A percentile compares a stretch with the other conserved stretches of the same genome.
Conservation (phyloP, 2,888 invertebrate genomes). For the Cephus pygmeus region DNA sequence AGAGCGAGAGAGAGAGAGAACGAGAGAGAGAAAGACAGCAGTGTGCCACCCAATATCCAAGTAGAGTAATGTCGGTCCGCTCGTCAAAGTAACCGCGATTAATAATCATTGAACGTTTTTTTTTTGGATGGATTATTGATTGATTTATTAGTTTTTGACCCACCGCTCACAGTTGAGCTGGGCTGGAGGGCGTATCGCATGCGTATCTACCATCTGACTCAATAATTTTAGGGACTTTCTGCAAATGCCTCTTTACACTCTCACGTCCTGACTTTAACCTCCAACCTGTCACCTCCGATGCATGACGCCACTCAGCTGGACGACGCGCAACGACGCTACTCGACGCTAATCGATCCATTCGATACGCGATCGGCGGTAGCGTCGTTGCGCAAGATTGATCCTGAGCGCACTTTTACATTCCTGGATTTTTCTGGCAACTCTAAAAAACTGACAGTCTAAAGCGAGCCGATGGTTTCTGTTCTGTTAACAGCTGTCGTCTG, state of each 20-base stretch:
- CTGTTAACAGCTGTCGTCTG: slow-evolving; percentile 73
- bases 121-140: slow-evolving; percentile 19
- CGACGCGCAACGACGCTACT: too few species aligned
- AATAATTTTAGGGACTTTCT: too few species aligned
- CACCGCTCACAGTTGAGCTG: slow-evolving; percentile 25
- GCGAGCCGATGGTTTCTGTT: slow-evolving; percentile 50
- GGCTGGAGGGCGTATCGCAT: slow-evolving; percentile 39
- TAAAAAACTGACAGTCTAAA: slow-evolving; percentile 23
- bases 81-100: slow-evolving; percentile 1
- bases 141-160: slow-evolving; percentile 30
- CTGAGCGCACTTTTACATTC: slow-evolving; percentile 36
- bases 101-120: slow-evolving; percentile 8
- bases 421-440: background rate
- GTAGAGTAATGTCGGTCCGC: slow-evolving; percentile 33
- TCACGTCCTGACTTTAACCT: too few species aligned
- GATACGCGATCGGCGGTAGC: background rate
- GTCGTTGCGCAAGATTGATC: background rate
- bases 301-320: background rate
- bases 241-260: too few species aligned
- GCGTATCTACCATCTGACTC: background rate
- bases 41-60: slow-evolving; percentile 23
- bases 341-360: too few species aligned
- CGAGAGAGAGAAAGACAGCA: background rate
- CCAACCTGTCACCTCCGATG: background rate
- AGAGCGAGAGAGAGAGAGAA: slow-evolving; percentile 5